These are phyloP conservation scores for Phrynocephalus versicolor DNA, from an alignment of 2,113 vertebrate genomes.

Conservation along the genomic window DNA sequence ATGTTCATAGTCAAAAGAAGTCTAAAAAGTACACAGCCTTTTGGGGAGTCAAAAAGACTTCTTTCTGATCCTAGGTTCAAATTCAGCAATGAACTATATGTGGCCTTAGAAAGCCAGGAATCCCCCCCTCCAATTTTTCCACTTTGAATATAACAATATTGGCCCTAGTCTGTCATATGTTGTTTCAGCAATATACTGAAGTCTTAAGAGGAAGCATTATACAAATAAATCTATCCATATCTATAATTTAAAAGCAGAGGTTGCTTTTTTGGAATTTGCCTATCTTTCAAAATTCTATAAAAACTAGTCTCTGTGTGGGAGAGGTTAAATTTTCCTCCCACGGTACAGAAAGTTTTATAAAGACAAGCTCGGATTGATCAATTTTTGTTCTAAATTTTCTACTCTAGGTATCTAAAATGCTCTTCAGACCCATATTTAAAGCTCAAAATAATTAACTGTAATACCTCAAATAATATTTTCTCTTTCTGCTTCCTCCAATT, in stretches of 20 bases:
- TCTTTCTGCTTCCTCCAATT: background rate
- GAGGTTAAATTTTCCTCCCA: background rate
- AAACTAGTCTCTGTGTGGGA: background rate
- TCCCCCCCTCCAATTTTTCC: background rate
- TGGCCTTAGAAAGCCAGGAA: background rate
- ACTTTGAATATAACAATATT: background rate
- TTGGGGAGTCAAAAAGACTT: background rate
- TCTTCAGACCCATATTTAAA: background rate
- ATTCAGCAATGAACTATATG: background rate
- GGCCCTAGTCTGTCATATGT: background rate
- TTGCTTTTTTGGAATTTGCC: background rate
- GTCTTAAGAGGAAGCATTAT: background rate
- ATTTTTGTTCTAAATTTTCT: background rate
- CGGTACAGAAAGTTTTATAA: background rate
- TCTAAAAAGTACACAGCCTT: background rate
- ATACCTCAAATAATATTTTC: background rate
- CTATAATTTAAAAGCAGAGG: background rate
- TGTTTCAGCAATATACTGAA: background rate
- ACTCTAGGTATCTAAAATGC: background rate
- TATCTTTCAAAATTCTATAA: background rate
- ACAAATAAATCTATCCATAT: background rate
- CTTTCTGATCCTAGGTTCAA: background rate
- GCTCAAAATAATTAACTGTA: background rate
- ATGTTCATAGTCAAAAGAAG: background rate
- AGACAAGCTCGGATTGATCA: background rate